phyloP scores from a whole-genome alignment of 2,888 invertebrate genomes.

The Spodoptera exigua region DNA sequence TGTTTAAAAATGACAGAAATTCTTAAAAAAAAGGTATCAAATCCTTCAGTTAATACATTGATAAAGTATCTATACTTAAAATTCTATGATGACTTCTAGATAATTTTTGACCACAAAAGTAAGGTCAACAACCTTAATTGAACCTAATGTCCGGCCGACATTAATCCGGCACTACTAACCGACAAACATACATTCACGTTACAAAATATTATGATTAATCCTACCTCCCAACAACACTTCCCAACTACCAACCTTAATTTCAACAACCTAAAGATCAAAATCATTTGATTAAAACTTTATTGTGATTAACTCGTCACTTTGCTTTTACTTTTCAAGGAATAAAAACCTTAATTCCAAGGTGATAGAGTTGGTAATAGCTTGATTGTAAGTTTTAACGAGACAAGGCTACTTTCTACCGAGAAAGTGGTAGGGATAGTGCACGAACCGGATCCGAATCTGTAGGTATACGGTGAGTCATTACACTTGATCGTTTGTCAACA shows the following conservation, averaged over 20 bases:
- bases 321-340: constrained; percentile 12
- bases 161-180: constrained; percentile 75
- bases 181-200: constrained; percentile 76
- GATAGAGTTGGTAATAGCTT: constrained; percentile 38
- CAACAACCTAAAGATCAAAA: constrained; percentile 12
- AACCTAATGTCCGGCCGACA: constrained; percentile 37
- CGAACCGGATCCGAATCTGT: constrained; percentile 66
- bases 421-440: constrained; percentile 69
- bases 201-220: constrained; percentile 72
- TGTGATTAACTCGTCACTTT: constrained; percentile 24
- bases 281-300: constrained; percentile 8
- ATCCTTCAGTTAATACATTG: no score
- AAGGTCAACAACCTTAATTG: constrained; percentile 56
- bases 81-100: no score
- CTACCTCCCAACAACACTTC: constrained; percentile 13
- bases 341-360: background rate
- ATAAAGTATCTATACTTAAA: no score
- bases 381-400: constrained; percentile 9
- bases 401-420: constrained; percentile 70
- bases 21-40: no score
- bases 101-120: constrained; percentile 5
- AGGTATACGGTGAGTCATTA: constrained; percentile 52
- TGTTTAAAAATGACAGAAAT: no score
- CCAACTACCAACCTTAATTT: constrained; percentile 36
- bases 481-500: constrained; percentile 63